These are phyloP conservation scores for Caenorhabditis angaria DNA, from an alignment of 2,888 invertebrate species.

Conservation along the genomic window DNA sequence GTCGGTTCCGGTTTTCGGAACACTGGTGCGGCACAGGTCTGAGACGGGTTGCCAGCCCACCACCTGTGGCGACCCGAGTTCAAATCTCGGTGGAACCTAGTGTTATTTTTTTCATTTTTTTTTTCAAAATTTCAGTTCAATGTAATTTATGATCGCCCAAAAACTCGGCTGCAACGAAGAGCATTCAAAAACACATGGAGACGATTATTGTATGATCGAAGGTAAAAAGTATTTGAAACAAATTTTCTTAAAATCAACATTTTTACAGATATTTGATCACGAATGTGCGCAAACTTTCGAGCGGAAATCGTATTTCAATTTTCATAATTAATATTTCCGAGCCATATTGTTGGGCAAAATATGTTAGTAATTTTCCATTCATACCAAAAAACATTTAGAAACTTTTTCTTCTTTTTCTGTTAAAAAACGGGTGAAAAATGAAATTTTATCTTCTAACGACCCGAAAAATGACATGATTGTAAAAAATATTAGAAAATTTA, in stretches of 20 bases:
- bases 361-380: conserved; percentile 37
- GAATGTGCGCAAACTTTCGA: conserved; percentile 17
- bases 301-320: conserved; percentile 15
- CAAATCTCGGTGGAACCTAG: conserved; percentile 64
- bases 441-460: neutral
- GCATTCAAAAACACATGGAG: conserved; percentile 43
- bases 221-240: conserved; percentile 6
- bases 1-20: too few relatives aligned
- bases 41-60: too few relatives aligned
- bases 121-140: conserved; percentile 27
- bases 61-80: conserved; percentile 60
- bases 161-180: conserved; percentile 20
- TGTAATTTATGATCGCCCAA: conserved; percentile 34
- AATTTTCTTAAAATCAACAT: neutral
- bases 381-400: conserved; percentile 22
- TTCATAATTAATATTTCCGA: conserved; percentile 38
- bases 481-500: conserved; percentile 3
- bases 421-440: neutral
- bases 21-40: too few relatives aligned
- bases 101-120: neutral
- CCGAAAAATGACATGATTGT: neutral
- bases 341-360: conserved; percentile 45
- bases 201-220: conserved; percentile 32
- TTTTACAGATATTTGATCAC: conserved; percentile 21
- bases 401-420: conserved; percentile 5